Evolutionary conservation across 2,888 invertebrate species (phyloP), one percentile per base, ranked within the genome.

Genomic region (Synergus japonicus): DNA sequence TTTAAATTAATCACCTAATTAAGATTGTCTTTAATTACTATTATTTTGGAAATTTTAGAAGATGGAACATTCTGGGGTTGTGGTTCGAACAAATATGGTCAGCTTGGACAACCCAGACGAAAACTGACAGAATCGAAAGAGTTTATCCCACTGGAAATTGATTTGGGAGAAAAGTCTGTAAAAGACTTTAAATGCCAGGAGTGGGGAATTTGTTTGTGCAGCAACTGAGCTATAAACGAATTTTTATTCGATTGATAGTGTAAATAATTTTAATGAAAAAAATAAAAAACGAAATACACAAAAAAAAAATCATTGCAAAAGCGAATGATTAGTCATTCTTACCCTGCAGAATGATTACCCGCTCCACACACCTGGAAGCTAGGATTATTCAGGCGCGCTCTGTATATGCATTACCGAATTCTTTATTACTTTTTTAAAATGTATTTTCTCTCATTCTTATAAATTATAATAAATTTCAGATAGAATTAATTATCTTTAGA

Each of bases 61-160:
- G 94, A 95, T 87, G 94, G 95, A 18, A 92, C 94, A 54, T 88
- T 97, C 15, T 96, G 95, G 94, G 96, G 96, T 0, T 94, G 95
- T 89, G 98, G 98, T 15, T 96, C 95, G 93, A 97, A 97, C 92
- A 95, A 95, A 87, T 96, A 97, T 92, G 96, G 96, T 1, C 97
- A 98, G 89, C 91, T 98, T 67, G 96, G 95, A 10, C 86, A 86
- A 49, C 66, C 85, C 1, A 83, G 82, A 13, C 80, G 84, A 22
- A 78, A 83, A 4, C 77, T 88, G 0, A 2, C 60, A n/a, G 65
- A 37, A 46, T 84, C 86, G 0, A 84, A 86, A 79, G 86, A 78
- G 37, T 91, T 91, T 82, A 76, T 90, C 3, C 85, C 83, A 79
- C 77, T 92, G 2, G 81, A 87, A 0, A 37, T 85, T 8, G 80